Base-by-base conservation (phyloP, 1,140 invertebrate genomes). In the Trichoplusia ni region DNA sequence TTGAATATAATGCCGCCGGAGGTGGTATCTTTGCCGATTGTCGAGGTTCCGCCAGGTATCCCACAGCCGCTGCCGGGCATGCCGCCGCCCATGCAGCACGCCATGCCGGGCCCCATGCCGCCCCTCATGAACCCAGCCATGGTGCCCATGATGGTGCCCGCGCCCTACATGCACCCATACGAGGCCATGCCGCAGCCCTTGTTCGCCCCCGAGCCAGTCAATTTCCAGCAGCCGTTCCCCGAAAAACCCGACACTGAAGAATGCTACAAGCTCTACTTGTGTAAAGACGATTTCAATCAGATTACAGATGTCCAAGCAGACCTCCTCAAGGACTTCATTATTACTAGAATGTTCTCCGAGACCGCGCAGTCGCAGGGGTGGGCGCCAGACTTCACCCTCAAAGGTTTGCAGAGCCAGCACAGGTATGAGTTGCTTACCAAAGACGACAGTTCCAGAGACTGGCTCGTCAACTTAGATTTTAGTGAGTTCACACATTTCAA, bases 381-480 rank as follows among this genome's bases (percentile, higher is more conserved):
- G 86, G 70, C 86, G 0, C 88, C 88, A 0, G 81, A 86, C 27
- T 79, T 89, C 29, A 86, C 78, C 5, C 58, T 90, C 14, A 86
- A 78, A 58, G 84, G 82, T 21, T 59, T 83, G 2, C 78, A 84
- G 35, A 88, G 71, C 33, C 37, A 64, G 6, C 71, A 68, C 16
- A 73, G 84, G 5, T 86, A 85, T 60, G 84, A 87, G 56, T 58
- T 90, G 13, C 53, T 71, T 1, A 82, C 83, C 7, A 61, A 56
- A 2, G 82, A 90, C 18, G 68, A 67, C 16, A 19, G 33, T 0
- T 82, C 87, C 0, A 81, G 59, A 33, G 58, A 86, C 42, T 90
- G 87, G 87, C 66, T 90, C 29, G 14, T 85, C 1, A 68, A 72
- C 19, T 64, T 89, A 29, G 81, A 90, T 71, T 90, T 86, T 61